Percentiles rank a stretch among this genome's conserved stretches.
phyloP scores from a whole-genome alignment of 2,113 vertebrate genomes.

The Passerina amoena region DNA sequence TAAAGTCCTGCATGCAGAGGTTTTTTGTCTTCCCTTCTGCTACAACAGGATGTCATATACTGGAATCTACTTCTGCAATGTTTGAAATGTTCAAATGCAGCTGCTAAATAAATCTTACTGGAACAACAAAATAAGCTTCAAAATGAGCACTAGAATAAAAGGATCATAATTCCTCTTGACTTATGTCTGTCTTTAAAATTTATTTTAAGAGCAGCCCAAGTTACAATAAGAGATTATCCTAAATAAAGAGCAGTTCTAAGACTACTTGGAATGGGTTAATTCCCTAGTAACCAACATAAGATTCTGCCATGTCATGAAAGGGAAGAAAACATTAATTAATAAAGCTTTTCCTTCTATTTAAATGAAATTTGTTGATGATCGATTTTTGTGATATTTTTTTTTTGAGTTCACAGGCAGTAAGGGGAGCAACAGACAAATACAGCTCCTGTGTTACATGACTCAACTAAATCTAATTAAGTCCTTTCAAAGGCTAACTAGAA shows the following conservation, averaged over 20 bases:
- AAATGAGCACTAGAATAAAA: background rate
- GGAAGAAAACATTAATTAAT: background rate
- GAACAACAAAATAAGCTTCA: background rate
- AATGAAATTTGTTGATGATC: background rate
- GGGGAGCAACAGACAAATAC: background rate
- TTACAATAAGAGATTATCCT: background rate
- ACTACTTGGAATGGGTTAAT: background rate
- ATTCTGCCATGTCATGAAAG: background rate
- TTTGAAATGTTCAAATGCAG: background rate
- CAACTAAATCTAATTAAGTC: background rate
- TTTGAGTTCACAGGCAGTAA: background rate
- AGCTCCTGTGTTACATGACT: background rate
- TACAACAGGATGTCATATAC: background rate
- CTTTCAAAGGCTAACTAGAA: background rate
- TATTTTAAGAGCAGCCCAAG: background rate
- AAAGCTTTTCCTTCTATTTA: background rate
- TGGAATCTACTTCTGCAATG: background rate
- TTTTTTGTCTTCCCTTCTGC: background rate
- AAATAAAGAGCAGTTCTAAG: background rate
- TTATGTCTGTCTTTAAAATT: background rate
- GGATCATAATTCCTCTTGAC: background rate
- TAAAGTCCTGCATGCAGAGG: background rate
- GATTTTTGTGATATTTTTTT: background rate
- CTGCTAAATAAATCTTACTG: background rate
- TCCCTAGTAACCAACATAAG: background rate